Evolutionary conservation across 2,888 invertebrate species (phyloP).

Genomic region (Leucozona laternaria): DNA sequence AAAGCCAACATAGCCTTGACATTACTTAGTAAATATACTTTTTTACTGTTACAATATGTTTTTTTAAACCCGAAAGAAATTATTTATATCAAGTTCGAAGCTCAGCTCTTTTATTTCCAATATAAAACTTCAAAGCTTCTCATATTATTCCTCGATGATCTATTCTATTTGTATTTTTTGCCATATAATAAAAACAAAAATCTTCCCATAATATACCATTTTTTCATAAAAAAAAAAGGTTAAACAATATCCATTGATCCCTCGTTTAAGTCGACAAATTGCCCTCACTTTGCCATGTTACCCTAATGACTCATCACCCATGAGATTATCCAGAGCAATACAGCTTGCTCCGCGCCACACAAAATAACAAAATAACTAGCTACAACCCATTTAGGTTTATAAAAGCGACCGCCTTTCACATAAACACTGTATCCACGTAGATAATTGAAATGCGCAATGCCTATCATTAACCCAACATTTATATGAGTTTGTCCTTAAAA

Average conservation of each 20-base stretch:
- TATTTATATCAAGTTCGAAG: not conserved
- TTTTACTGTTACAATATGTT: not conserved
- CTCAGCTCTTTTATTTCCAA: slow-evolving; percentile 18
- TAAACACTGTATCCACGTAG: slow-evolving; percentile 73
- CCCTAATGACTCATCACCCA: slow-evolving; percentile 65
- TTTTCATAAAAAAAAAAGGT: slow-evolving; percentile 1
- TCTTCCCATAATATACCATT: slow-evolving; percentile 1
- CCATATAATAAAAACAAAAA: not conserved
- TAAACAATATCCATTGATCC: slow-evolving; percentile 61
- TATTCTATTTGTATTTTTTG: too few relatives aligned
- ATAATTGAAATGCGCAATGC: slow-evolving; percentile 73
- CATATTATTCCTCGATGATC: too few relatives aligned
- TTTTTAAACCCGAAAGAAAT: not conserved
- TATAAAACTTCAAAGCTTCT: too few relatives aligned
- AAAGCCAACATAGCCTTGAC: too few relatives aligned
- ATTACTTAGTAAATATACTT: too few relatives aligned
- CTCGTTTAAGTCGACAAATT: slow-evolving; percentile 63
- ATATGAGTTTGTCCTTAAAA: slow-evolving; percentile 72
- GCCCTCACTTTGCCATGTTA: slow-evolving; percentile 61
- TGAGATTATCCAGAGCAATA: slow-evolving; percentile 10
- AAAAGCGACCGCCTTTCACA: slow-evolving; percentile 72
- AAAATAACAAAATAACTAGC: slow-evolving; percentile 61
- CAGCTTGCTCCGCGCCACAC: too few relatives aligned
- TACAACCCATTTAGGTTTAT: slow-evolving; percentile 52
- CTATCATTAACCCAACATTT: slow-evolving; percentile 68